phyloP scores from a whole-genome alignment of 1,140 invertebrate genomes.

The Ceratitis capitata region DNA sequence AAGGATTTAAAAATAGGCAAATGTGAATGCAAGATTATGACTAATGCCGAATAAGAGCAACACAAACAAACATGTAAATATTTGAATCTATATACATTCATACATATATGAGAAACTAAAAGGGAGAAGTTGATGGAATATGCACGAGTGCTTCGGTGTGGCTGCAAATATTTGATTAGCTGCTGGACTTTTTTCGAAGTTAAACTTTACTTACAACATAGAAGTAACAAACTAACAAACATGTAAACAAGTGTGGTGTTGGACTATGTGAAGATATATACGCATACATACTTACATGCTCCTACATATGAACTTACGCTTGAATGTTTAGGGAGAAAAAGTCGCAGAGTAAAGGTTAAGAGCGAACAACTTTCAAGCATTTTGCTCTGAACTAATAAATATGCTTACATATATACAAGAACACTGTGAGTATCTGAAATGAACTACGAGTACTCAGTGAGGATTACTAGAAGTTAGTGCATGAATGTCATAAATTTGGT shows the following conservation, averaged over 20 bases:
- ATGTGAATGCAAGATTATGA: conserved; percentile 5
- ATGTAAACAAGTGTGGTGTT: not conserved
- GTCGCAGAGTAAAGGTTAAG: not conserved
- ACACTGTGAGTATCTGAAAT: too few relatives aligned
- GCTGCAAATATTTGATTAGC: conserved; percentile 35
- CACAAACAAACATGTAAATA: not conserved
- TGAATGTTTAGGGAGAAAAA: not conserved
- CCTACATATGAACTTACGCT: too few relatives aligned
- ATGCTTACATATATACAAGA: not conserved
- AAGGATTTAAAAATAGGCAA: conserved; percentile 30
- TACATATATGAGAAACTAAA: not conserved
- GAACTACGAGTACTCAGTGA: not conserved
- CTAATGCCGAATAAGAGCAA: not conserved
- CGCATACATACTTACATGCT: not conserved
- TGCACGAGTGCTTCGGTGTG: conserved; percentile 19
- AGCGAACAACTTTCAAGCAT: not conserved
- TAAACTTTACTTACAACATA: not conserved
- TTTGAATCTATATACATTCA: not conserved
- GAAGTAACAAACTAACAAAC: too few relatives aligned
- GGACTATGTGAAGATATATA: not conserved
- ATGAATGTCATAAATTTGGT: not conserved
- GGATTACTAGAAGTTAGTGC: not conserved
- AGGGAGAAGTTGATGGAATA: not conserved
- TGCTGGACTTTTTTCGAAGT: not conserved
- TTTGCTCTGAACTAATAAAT: too few relatives aligned